These are phyloP conservation scores for Alviniconcha marisindica DNA, from an alignment of 1,140 invertebrate genomes.

Conservation along the genomic window DNA sequence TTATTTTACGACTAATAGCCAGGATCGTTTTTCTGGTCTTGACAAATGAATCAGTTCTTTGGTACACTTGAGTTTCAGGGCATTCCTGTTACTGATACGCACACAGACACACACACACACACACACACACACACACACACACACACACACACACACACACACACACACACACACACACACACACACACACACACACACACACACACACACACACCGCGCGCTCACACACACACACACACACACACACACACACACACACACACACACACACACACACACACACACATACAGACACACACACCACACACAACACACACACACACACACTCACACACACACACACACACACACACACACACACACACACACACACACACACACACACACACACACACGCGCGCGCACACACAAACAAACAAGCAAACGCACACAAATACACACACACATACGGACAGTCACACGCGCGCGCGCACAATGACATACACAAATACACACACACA, in stretches of 20 bases:
- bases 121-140: not conserved
- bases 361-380: not conserved
- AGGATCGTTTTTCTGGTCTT: not conserved
- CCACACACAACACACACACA: too few relatives aligned
- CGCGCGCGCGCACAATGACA: not conserved
- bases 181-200: too few relatives aligned
- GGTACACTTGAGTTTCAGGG: not conserved
- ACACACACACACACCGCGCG: too few relatives aligned
- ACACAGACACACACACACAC: not conserved
- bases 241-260: not conserved
- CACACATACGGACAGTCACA: not conserved
- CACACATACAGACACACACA: not conserved
- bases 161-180: too few relatives aligned
- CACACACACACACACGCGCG: not conserved
- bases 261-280: not conserved
- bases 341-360: not conserved
- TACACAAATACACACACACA: not conserved
- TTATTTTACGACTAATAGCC: too few relatives aligned
- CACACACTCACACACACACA: not conserved
- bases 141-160: not conserved
- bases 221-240: not conserved
- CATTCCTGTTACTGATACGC: not conserved
- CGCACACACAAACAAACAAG: not conserved
- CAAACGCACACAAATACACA: not conserved
- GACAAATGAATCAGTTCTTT: too few relatives aligned